A percentile compares a stretch with the other conserved stretches of the same genome.
Conservation (phyloP, 2,888 invertebrate species). For the Leptopilina drosophilae region DNA sequence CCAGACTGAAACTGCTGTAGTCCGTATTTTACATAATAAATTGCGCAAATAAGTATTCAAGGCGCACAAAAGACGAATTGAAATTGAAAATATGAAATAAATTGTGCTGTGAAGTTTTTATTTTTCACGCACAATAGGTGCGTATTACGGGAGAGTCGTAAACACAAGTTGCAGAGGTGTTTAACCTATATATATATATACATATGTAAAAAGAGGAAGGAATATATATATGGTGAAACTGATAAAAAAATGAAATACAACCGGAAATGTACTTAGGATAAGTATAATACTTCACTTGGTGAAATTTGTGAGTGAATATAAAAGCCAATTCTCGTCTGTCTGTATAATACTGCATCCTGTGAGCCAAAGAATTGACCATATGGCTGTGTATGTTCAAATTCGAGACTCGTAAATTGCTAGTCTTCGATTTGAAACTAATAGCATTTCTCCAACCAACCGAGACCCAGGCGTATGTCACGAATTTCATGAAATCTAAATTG, state of each 20-base stretch:
- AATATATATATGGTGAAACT: background rate
- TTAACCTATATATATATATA: background rate
- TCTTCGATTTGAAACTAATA: conserved; percentile 41
- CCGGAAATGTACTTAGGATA: conserved; percentile 29
- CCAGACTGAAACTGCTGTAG: too few species aligned
- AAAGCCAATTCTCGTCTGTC: conserved; percentile 18
- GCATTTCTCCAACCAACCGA: conserved; percentile 32
- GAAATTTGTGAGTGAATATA: conserved; percentile 36
- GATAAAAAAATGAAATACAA: background rate
- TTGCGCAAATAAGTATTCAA: too few species aligned
- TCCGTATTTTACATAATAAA: too few species aligned
- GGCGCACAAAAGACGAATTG: too few species aligned
- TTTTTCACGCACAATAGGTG: background rate
- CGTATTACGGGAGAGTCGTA: background rate
- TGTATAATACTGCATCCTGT: conserved; percentile 32
- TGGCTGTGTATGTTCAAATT: conserved; percentile 22
- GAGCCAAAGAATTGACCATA: conserved; percentile 39
- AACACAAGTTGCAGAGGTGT: background rate
- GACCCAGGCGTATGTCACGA: conserved; percentile 7
- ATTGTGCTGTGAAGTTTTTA: background rate
- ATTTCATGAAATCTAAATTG: conserved; percentile 21
- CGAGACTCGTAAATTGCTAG: conserved; percentile 26
- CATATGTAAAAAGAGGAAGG: background rate
- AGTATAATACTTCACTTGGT: conserved; percentile 14
- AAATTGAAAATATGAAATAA: too few species aligned